These are phyloP conservation scores for Alloscopus bannaensis DNA, from an alignment of 2,888 invertebrate genomes.

Conservation along the genomic window DNA sequence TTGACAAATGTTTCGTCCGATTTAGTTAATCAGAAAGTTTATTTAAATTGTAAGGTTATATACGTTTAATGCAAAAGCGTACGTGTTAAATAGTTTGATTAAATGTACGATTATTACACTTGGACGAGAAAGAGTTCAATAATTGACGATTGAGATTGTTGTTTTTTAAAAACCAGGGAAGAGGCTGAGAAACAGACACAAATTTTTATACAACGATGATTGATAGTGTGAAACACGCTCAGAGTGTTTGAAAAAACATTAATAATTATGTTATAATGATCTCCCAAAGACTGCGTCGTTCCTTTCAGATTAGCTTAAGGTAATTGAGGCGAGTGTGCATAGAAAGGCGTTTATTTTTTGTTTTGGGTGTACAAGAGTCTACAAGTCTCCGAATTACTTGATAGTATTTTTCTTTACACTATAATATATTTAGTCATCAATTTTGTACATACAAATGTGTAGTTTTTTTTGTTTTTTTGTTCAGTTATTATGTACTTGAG, in stretches of 20 bases:
- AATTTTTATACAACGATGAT: constrained; percentile 12
- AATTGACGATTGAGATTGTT: constrained; percentile 15
- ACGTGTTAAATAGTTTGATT: no score
- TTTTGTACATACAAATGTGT: constrained; percentile 20
- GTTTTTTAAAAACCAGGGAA: no score
- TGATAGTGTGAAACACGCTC: not conserved
- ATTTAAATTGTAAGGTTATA: no score
- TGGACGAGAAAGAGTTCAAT: not conserved
- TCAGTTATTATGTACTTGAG: no score
- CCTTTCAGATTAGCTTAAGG: constrained; percentile 20
- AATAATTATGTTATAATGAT: constrained; percentile 59
- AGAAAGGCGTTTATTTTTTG: constrained; percentile 1
- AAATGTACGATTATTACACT: no score
- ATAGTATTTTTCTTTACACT: constrained; percentile 43
- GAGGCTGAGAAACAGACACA: no score
- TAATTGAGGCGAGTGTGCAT: not conserved
- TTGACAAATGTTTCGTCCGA: no score
- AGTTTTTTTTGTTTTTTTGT: not conserved
- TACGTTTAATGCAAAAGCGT: no score
- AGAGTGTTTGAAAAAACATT: constrained; percentile 21
- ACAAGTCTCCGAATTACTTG: constrained; percentile 24
- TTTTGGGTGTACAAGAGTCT: constrained; percentile 9
- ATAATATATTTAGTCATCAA: constrained; percentile 42
- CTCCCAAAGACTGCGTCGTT: constrained; percentile 71
- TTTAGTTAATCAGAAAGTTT: not conserved